phyloP scores from a whole-genome alignment of 2,888 invertebrate genomes.

The Tiphia femorata region DNA sequence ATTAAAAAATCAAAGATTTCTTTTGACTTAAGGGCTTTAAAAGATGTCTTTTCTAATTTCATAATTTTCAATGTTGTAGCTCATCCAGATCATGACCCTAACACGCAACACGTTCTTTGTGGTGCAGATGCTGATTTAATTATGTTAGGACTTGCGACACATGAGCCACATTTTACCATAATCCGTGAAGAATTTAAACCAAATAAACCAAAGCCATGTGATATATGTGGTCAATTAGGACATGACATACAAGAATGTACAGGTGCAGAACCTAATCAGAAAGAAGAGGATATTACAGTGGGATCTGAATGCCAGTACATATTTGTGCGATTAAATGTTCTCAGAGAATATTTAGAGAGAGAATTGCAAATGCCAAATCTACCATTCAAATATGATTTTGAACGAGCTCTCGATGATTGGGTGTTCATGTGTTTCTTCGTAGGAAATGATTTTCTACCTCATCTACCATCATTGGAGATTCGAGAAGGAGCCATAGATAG shows the following conservation, averaged over 20 bases:
- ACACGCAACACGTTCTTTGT: constrained; percentile 97
- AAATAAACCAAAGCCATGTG: constrained; percentile 95
- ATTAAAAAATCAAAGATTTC: constrained; percentile 10
- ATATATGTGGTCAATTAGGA: constrained; percentile 90
- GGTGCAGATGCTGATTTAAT: constrained; percentile 99
- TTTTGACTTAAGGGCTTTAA: too few relatives aligned
- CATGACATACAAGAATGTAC: constrained; percentile 96
- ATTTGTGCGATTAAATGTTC: constrained; percentile 91
- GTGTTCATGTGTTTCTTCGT: constrained; percentile 99
- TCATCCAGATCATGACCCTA: constrained; percentile 96
- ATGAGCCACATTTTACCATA: constrained; percentile 99
- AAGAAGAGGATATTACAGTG: constrained; percentile 74
- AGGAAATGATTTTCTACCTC: constrained; percentile 98
- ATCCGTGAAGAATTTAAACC: constrained; percentile 99
- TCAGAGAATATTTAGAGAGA: constrained; percentile 92
- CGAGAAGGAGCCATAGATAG: constrained; percentile 97
- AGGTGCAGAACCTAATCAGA: constrained; percentile 76
- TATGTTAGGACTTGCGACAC: constrained; percentile 98
- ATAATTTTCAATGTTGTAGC: constrained; percentile 69
- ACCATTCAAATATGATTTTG: constrained; percentile 95
- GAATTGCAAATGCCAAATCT: constrained; percentile 93
- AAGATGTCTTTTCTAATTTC: too few relatives aligned
- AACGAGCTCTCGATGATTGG: constrained; percentile 97
- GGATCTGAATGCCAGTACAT: constrained; percentile 88
- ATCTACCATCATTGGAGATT: constrained; percentile 97